Percentiles rank a stretch among this genome's conserved stretches.
Conservation (phyloP, 2,797 vertebrate genomes). For the Chaetophractus vellerosus region DNA sequence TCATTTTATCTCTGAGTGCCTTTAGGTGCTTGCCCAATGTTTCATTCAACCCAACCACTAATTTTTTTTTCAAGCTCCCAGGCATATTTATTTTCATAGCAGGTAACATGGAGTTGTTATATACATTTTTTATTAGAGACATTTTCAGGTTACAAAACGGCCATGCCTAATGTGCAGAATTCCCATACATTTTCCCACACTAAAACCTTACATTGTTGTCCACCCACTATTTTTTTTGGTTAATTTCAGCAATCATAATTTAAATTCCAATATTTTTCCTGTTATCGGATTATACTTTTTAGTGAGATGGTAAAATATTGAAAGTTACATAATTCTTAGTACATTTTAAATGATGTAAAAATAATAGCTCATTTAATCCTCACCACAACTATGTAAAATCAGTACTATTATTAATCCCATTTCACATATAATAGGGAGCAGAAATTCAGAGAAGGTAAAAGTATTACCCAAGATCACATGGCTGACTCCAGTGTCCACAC, state of each 20-base stretch:
- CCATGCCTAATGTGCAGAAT: too few species aligned
- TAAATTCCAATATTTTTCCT: slow-evolving; percentile 20
- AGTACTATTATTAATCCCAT: background rate
- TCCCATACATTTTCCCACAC: too few species aligned
- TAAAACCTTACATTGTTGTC: background rate
- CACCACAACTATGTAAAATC: background rate
- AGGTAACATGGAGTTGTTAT: too few species aligned
- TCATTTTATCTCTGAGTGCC: background rate
- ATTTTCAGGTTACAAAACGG: too few species aligned
- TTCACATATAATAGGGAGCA: background rate
- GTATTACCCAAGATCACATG: background rate
- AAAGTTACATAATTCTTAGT: background rate
- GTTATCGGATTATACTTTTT: background rate
- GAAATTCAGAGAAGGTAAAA: slow-evolving; percentile 14
- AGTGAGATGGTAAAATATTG: background rate
- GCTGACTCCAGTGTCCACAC: background rate
- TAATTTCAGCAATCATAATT: background rate
- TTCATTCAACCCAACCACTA: background rate
- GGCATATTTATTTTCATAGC: too few species aligned
- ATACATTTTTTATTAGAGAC: too few species aligned
- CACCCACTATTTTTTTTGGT: background rate
- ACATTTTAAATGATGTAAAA: background rate
- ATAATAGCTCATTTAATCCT: background rate
- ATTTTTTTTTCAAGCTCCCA: too few species aligned
- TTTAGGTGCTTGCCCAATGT: too few species aligned